Conservation (phyloP, 2,113 vertebrate species). For the Chelonoidis abingdonii region DNA sequence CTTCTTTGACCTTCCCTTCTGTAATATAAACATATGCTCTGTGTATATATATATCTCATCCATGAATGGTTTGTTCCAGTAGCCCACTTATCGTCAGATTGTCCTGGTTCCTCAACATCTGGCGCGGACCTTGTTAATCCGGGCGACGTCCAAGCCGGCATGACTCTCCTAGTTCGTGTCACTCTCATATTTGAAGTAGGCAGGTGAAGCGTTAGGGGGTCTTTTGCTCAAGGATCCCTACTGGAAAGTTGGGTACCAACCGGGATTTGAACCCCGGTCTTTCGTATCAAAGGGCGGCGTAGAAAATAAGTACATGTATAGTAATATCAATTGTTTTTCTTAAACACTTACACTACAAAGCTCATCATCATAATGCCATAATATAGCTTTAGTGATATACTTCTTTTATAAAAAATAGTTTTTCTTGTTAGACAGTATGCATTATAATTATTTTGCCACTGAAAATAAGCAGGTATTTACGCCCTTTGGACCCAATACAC, state of each 20-base stretch:
- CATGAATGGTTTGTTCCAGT: too few relatives aligned
- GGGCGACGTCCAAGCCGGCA: too few relatives aligned
- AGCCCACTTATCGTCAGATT: too few relatives aligned
- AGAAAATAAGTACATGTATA: not conserved
- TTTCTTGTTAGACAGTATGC: not conserved
- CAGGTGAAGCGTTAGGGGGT: too few relatives aligned
- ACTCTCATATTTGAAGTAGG: too few relatives aligned
- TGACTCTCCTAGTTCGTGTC: too few relatives aligned
- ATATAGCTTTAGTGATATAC: not conserved
- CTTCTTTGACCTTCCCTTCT: not conserved
- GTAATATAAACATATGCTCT: not conserved
- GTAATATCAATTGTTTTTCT: not conserved
- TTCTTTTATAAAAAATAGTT: not conserved
- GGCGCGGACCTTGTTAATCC: too few relatives aligned
- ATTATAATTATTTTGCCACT: not conserved
- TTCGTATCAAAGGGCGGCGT: too few relatives aligned
- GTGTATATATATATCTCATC: not conserved
- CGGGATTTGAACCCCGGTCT: too few relatives aligned
- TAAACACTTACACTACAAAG: not conserved
- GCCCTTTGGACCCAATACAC: fast-evolving
- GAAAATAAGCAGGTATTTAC: not conserved
- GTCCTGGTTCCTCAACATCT: too few relatives aligned
- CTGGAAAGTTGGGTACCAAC: too few relatives aligned
- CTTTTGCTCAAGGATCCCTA: too few relatives aligned
- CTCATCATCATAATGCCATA: not conserved